These are phyloP conservation scores for Sciurus carolinensis DNA, from an alignment of 2,797 vertebrate genomes.

Conservation along the genomic window DNA sequence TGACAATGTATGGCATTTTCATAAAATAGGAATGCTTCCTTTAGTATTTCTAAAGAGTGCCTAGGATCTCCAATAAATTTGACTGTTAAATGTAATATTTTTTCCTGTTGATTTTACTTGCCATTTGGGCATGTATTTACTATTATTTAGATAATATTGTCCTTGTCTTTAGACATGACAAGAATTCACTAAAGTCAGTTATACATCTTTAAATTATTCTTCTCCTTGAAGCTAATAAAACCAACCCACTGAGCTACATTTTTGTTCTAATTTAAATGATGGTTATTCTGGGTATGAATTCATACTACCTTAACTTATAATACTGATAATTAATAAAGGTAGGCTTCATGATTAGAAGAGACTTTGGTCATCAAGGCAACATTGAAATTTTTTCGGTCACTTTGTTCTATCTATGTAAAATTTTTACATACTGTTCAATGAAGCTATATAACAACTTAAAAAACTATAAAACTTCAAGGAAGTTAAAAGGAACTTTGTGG, in stretches of 20 bases:
- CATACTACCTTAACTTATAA: background rate
- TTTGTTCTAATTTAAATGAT: conserved; percentile 26
- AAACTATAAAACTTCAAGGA: background rate
- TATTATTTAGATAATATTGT: conserved; percentile 58
- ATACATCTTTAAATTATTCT: conserved; percentile 23
- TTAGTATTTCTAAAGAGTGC: background rate
- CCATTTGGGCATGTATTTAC: background rate
- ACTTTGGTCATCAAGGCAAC: background rate
- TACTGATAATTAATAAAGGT: background rate
- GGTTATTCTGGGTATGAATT: background rate
- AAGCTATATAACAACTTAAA: background rate
- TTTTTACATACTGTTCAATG: background rate
- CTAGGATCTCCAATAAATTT: background rate
- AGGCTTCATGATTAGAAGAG: background rate
- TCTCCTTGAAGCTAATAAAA: conserved; percentile 48
- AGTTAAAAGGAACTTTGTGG: conserved; percentile 6
- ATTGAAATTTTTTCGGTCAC: background rate
- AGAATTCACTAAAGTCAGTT: conserved; percentile 52
- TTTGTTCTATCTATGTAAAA: background rate
- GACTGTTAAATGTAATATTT: background rate
- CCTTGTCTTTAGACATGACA: conserved; percentile 22
- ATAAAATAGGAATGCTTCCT: background rate
- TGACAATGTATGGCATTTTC: background rate
- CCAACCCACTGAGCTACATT: background rate
- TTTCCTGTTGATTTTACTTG: conserved; percentile 25